These are phyloP conservation scores for Scartelaos histophorus DNA, from an alignment of 2,113 vertebrate genomes.

Conservation along the genomic window DNA sequence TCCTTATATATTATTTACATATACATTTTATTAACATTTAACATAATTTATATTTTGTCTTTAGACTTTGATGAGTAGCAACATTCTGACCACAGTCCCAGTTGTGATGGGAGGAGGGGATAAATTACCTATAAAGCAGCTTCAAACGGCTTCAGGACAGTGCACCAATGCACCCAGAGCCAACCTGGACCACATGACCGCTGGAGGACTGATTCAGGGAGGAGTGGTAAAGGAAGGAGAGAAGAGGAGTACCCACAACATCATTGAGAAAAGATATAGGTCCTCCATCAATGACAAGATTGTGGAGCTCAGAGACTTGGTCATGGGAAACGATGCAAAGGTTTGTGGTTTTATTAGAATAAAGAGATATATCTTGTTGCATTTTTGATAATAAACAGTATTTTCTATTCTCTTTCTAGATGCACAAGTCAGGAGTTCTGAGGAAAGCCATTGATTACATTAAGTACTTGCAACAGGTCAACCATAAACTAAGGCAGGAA, in stretches of 20 bases:
- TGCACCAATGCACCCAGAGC: constrained; percentile 75
- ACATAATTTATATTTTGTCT: background rate
- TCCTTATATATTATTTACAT: background rate
- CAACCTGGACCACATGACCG: constrained; percentile 55
- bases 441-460: constrained; percentile 98
- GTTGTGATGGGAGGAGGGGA: constrained; percentile 95
- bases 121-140: constrained; percentile 95
- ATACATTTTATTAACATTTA: background rate
- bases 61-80: constrained; percentile 92
- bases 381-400: background rate
- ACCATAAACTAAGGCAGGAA: constrained; percentile 95
- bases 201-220: constrained; percentile 73
- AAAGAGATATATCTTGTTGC: background rate
- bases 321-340: constrained; percentile 97
- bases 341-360: constrained; percentile 58
- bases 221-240: constrained; percentile 92
- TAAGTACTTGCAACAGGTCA: constrained; percentile 94
- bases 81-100: constrained; percentile 94
- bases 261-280: constrained; percentile 97
- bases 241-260: constrained; percentile 95
- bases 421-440: constrained; percentile 97
- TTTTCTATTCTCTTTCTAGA: constrained; percentile 66
- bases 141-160: constrained; percentile 78
- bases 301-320: constrained; percentile 92
- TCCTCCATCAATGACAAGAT: constrained; percentile 99